phyloP scores from a whole-genome alignment of 2,113 vertebrate genomes.

The Caranx melampygus region DNA sequence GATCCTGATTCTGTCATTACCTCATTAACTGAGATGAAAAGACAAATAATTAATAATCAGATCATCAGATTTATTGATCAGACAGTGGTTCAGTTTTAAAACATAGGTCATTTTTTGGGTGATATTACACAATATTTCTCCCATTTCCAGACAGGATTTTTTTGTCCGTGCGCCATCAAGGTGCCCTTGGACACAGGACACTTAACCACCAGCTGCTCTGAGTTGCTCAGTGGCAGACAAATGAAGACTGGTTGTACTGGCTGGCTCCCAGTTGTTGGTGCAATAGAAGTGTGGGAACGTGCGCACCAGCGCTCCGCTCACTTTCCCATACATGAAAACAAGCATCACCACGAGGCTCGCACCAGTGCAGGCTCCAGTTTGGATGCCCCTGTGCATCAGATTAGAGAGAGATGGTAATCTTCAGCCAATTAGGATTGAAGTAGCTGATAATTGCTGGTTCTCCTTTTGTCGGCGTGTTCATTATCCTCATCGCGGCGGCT shows the following conservation, averaged over 20 bases:
- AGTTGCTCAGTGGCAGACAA: constrained; percentile 49
- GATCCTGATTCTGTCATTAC: not conserved
- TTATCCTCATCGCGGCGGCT: constrained; percentile 61
- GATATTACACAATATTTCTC: not conserved
- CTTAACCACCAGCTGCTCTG: constrained; percentile 66
- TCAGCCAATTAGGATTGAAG: constrained; percentile 69
- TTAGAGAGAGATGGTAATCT: constrained; percentile 63
- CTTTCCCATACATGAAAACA: constrained; percentile 38
- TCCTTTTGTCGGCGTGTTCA: constrained; percentile 60
- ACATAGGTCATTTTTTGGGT: not conserved
- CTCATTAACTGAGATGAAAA: not conserved
- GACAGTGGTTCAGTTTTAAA: not conserved
- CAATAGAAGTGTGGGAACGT: constrained; percentile 43
- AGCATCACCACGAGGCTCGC: not conserved
- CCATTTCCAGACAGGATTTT: not conserved
- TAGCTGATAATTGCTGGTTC: constrained; percentile 66
- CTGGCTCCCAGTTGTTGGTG: constrained; percentile 40
- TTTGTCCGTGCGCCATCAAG: constrained; percentile 40
- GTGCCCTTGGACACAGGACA: constrained; percentile 61
- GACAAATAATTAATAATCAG: not conserved
- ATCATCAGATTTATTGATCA: not conserved
- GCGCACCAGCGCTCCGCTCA: constrained; percentile 17
- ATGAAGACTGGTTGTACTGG: constrained; percentile 28
- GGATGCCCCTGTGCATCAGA: constrained; percentile 52
- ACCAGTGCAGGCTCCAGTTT: constrained; percentile 17